These are phyloP conservation scores for Chromoteleia sp. DNA, from an alignment of 2,888 invertebrate species.

Conservation along the genomic window DNA sequence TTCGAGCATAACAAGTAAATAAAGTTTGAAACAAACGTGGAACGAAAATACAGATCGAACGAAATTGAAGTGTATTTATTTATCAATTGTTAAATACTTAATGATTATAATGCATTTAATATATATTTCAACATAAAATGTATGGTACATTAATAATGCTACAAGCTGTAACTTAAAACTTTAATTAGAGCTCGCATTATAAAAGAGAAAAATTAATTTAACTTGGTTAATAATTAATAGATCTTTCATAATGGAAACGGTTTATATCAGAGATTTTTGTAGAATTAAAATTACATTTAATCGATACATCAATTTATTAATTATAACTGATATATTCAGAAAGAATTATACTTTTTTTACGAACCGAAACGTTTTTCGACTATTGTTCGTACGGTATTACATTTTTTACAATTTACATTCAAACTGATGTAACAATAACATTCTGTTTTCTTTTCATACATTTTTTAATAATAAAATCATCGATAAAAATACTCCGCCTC, in stretches of 20 bases:
- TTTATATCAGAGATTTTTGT: conserved; percentile 17
- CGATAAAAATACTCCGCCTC: conserved; percentile 21
- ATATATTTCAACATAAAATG: conserved; percentile 6
- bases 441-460: conserved; percentile 21
- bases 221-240: conserved; percentile 23
- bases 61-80: conserved; percentile 9
- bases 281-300: conserved; percentile 22
- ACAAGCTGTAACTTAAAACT: not conserved
- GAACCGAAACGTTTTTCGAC: conserved; percentile 12
- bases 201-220: conserved; percentile 14
- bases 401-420: conserved; percentile 39
- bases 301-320: conserved; percentile 30
- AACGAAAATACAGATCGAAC: not conserved
- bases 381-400: conserved; percentile 17
- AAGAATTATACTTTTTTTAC: conserved; percentile 19
- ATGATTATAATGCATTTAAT: conserved; percentile 11
- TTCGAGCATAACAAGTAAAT: conserved; percentile 10
- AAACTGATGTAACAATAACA: conserved; percentile 32
- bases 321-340: conserved; percentile 11
- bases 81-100: not conserved
- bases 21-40: conserved; percentile 11
- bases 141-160: not conserved
- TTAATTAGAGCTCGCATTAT: conserved; percentile 18
- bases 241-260: conserved; percentile 1
- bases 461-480: conserved; percentile 40